Base-by-base conservation (phyloP, 2,797 vertebrate genomes). In the Enteromius argenteus region DNA sequence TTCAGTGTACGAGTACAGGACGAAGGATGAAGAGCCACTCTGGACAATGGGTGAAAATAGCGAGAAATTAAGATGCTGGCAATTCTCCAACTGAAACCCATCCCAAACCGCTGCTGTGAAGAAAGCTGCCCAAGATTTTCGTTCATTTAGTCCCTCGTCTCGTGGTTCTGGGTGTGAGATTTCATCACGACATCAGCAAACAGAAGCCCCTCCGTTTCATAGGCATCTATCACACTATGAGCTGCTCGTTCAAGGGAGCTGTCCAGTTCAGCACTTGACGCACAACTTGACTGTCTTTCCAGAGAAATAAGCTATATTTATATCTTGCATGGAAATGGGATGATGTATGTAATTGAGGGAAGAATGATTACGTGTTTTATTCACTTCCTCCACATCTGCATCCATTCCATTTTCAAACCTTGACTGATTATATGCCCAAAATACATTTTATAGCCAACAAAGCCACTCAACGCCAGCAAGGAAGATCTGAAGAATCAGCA, bases 191-290 rank as follows among this genome's bases (percentile, higher is more conserved):
- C 44, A 32, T 51, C 7, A 30, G 17, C 27, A 39, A 76, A 39
- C 23, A 30, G 64, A 76, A 58, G 74, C 79, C 19, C 51, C 19
- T 1, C 9, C 3, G 23, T 56, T 51, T 75, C 15, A 66, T 44
- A 51, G 58, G 81, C 46, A 64, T 53, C 60, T 75, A 17, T 84
- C 49, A 44, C 44, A 39, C 19, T 27, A 27, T 30, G 49, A 51
- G 58, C 49, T 58, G 35, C 79, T 60, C 32, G 5, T 71, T 49
- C 14, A 49, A 56, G 35, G 94, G 96, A 97, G 96, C 96, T 96
- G 96, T 96, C 95, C 96, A 94, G 91, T 96, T 96, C 96, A 96
- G 96, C 95, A 96, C 96, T 83, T 15, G 30, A 51, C 1, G 30
- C 84, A 32, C 51, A 73, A 73, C 72, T 23, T 62, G 71, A 39